A percentile compares a stretch with the other conserved stretches of the same genome.
phyloP scores from a whole-genome alignment of 2,113 vertebrate genomes.

The Chaetodon auriga region DNA sequence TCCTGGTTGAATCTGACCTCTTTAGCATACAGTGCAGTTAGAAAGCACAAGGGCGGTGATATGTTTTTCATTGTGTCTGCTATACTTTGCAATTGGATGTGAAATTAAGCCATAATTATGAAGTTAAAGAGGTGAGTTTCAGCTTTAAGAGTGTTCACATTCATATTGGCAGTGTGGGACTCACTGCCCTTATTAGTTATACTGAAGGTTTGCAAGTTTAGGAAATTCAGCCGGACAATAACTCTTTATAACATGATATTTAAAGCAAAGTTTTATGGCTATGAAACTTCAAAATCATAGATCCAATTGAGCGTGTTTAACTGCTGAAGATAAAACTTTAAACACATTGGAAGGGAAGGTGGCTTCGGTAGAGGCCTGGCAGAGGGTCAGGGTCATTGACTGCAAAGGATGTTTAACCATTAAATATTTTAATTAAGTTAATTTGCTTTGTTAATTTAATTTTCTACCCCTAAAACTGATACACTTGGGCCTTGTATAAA shows the following conservation, averaged over 20 bases:
- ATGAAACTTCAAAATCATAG: not conserved
- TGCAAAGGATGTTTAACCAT: not conserved
- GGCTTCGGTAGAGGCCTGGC: not conserved
- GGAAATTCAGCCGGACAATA: not conserved
- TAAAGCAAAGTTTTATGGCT: not conserved
- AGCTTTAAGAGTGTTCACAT: not conserved
- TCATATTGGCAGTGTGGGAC: not conserved
- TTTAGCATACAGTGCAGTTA: not conserved
- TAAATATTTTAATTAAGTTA: not conserved
- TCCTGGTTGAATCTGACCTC: conserved; percentile 12
- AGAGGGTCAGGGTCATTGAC: not conserved
- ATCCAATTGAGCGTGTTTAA: not conserved
- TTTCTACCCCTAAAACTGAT: not conserved
- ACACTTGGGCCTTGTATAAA: not conserved
- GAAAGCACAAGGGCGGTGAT: not conserved
- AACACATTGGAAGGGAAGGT: not conserved
- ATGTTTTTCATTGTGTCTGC: conserved; percentile 4
- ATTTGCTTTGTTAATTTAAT: not conserved
- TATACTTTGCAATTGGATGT: conserved; percentile 1
- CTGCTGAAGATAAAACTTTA: not conserved
- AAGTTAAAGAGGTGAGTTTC: not conserved
- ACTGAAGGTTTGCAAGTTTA: not conserved
- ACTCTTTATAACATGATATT: not conserved
- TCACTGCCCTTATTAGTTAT: not conserved
- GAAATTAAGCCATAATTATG: not conserved